Evolutionary conservation across 2,113 vertebrate species (phyloP), one percentile per base, ranked within the genome.

Genomic region (Oncorhynchus masou): DNA sequence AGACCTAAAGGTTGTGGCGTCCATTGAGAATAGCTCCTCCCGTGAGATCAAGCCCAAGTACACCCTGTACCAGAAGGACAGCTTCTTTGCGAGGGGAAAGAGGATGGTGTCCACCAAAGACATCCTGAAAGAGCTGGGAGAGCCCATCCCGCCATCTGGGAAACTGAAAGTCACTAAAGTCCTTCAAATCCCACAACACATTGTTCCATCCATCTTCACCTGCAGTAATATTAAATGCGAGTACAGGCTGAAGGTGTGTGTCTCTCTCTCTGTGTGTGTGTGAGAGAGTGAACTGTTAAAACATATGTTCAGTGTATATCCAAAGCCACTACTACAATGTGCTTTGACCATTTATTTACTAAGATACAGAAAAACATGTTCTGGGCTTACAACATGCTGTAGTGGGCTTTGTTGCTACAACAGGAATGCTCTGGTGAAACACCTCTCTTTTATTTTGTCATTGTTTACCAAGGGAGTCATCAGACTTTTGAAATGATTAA

Each of bases 1-100:
- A 71, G 80, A 78, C 60, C 12, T 93, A n/a, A 90, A 87, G 15
- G 79, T 94, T 62, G 1, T 81, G 29, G 71, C 86, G 6, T 76
- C 6, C 45, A 81, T 92, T 48, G 73, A 89, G 48, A 94, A 94
- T 85, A 89, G 81, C 70, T 92, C 91, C 0, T 81, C 87, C 70
- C 89, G 90, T 70, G 57, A 76, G 39, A 87, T 93, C 82, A 92
- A 85, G 77, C 91, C 91, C 16, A 92, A 92, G 76, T 92, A 87
- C 81, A 84, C 76, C 20, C 20, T 93, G 7, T 91, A 92, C 85
- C 84, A 74, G 65, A 92, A 92, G 75, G 84, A 90, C 62, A 91
- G 87, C 77, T 93, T 91, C 77, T 90, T 92, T 73, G 91, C 91
- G 6, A 2, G 0, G 0, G 49, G 74, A 0, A 85, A 68, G 4